Evolutionary conservation across 2,797 vertebrate species (phyloP), one percentile per base, ranked within the genome.

Genomic region (Remorina albescens): DNA sequence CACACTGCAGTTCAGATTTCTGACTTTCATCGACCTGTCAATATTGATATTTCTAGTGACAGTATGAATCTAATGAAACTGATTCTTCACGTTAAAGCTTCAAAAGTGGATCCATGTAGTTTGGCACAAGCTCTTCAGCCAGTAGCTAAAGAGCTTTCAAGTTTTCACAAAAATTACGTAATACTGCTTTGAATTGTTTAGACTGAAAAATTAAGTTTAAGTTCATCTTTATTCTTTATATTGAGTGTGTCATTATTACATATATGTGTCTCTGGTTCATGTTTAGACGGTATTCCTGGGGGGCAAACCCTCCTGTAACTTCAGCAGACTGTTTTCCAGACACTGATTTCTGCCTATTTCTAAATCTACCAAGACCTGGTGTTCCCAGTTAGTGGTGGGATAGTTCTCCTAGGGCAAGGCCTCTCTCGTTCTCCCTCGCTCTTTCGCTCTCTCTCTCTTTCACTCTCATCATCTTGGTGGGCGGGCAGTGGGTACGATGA

Each of bases 401-500:
- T 74, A 72, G 63, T 80, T 68, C 83, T 91, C 73, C 76, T 49
- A 78, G 83, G 87, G 83, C 83, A 79, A 85, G 90, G 83, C 81
- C 86, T 86, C 70, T 62, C 82, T 81, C 65, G 83, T 61, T 51
- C 49, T 7, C 53, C 59, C 82, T 81, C 65, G 83, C 61, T 51
- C 49, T 7, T 49, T 55, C 59, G 59, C 72, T 58, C 79, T 61
- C 57, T 61, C 57, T 37, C 58, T 61, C 76, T 67, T 81, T 83
- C 77, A 65, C 89, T 84, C 88, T 89, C 89, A 87, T 91, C 75
- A 74, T 86, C 76, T 86, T 64, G 84, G 93, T 94, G 89, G 93
- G 93, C 83, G 83, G 81, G 76, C 69, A 83, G 91, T 94, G 90
- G 93, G 91, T 83, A 90, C 62, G 73, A 89, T 94, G 92, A 93